Conservation (phyloP, 1,140 invertebrate species). For the Octopus sinensis region DNA sequence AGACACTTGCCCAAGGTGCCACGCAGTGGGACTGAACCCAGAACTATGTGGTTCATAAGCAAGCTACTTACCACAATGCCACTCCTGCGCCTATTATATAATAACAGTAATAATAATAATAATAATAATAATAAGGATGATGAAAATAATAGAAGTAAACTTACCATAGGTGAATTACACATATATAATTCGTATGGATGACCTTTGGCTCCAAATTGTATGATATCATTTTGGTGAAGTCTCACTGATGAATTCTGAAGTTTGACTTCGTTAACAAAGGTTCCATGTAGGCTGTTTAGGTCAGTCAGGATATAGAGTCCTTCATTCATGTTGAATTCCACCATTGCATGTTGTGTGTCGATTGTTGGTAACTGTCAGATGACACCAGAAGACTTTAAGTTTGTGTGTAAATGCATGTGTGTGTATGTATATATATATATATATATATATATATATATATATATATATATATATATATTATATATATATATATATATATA, state of each 20-base stretch:
- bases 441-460: neutral
- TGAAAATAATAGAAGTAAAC: neutral
- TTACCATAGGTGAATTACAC: conserved; percentile 27
- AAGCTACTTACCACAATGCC: too few relatives aligned
- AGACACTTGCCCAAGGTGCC: too few relatives aligned
- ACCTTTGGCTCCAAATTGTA: conserved; percentile 54
- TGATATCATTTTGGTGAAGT: conserved; percentile 51
- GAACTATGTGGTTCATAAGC: too few relatives aligned
- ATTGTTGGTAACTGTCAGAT: neutral
- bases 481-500: neutral
- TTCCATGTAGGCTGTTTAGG: conserved; percentile 55
- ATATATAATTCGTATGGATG: conserved; percentile 47
- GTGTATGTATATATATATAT: neutral
- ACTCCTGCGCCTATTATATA: too few relatives aligned
- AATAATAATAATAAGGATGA: too few relatives aligned
- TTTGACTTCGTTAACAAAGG: conserved; percentile 56
- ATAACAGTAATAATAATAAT: too few relatives aligned
- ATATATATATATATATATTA: neutral
- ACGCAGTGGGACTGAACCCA: too few relatives aligned
- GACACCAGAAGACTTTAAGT: neutral
- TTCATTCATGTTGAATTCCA: conserved; percentile 55
- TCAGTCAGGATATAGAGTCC: conserved; percentile 56
- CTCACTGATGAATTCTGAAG: conserved; percentile 57
- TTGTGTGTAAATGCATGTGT: neutral
- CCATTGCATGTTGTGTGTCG: conserved; percentile 56